Percentiles rank a stretch among this genome's conserved stretches.
phyloP scores from a whole-genome alignment of 2,797 vertebrate species.

The Acanthurus tractus region DNA sequence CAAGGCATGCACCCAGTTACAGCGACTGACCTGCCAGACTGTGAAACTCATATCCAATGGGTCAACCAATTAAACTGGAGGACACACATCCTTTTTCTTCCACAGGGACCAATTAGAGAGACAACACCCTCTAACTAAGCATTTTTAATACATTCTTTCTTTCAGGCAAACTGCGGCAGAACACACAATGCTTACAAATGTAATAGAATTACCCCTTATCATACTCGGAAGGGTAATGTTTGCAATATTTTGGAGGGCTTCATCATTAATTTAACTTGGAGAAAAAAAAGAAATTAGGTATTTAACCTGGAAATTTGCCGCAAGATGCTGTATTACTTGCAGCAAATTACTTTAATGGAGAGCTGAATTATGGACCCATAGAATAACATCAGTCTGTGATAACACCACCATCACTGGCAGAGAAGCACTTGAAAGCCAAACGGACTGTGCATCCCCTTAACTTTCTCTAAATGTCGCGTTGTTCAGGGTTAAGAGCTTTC shows the following conservation, averaged over 20 bases:
- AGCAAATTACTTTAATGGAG: not conserved
- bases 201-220: constrained; percentile 18
- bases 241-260: not conserved
- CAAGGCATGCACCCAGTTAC: constrained; percentile 14
- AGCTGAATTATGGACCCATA: constrained; percentile 1
- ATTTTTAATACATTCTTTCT: constrained; percentile 21
- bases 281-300: not conserved
- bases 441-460: not conserved
- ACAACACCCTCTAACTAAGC: constrained; percentile 11
- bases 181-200: not conserved
- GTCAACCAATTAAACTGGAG: constrained; percentile 44
- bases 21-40: constrained; percentile 27
- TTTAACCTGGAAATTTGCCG: not conserved
- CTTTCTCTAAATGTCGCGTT: not conserved
- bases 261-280: not conserved
- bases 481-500: not conserved
- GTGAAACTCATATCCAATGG: constrained; percentile 20
- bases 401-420: not conserved
- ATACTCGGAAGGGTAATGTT: not conserved
- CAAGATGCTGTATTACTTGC: not conserved
- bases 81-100: constrained; percentile 9
- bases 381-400: not conserved
- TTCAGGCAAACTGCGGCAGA: constrained; percentile 5
- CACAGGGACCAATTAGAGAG: constrained; percentile 45
- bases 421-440: not conserved